Percentiles rank a stretch among this genome's conserved stretches.
Evolutionary conservation across 2,888 invertebrate species (phyloP).

Genomic region (Empis stercorea): DNA sequence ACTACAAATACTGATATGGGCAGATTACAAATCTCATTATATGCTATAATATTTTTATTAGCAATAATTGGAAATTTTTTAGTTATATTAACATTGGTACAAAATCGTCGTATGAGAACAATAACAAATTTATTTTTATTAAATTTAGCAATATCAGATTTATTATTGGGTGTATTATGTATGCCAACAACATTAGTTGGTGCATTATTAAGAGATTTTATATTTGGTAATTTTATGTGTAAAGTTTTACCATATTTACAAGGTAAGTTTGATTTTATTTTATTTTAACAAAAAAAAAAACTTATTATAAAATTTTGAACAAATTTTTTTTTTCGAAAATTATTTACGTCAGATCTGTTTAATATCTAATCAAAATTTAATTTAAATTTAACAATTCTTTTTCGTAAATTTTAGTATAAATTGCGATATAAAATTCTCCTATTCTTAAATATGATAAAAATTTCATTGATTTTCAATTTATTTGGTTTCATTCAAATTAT

Average conservation of each 20-base stretch:
- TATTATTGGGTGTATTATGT: slow-evolving; percentile 58
- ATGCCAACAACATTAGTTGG: slow-evolving; percentile 66
- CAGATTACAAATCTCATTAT: slow-evolving; percentile 39
- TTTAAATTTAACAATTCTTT: too few relatives aligned
- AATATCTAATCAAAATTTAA: too few relatives aligned
- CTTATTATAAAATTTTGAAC: too few relatives aligned
- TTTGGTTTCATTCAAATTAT: too few relatives aligned
- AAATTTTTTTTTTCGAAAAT: too few relatives aligned
- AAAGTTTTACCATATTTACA: slow-evolving; percentile 59
- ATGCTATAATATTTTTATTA: slow-evolving; percentile 61
- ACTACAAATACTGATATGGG: slow-evolving; percentile 11
- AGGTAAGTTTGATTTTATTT: slow-evolving; percentile 39
- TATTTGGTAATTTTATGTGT: slow-evolving; percentile 62
- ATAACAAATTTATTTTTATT: slow-evolving; percentile 65
- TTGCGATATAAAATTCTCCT: too few relatives aligned
- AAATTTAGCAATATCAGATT: slow-evolving; percentile 59
- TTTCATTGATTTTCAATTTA: too few relatives aligned
- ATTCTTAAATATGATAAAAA: too few relatives aligned
- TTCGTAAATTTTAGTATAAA: too few relatives aligned
- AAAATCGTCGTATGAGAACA: slow-evolving; percentile 65
- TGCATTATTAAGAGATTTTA: slow-evolving; percentile 50
- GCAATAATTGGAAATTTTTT: slow-evolving; percentile 68
- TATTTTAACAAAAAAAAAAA: neutral
- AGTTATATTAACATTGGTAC: slow-evolving; percentile 62
- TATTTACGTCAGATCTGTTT: too few relatives aligned